phyloP scores from a whole-genome alignment of 2,797 vertebrate species.

The Lophotriccus pileatus region DNA sequence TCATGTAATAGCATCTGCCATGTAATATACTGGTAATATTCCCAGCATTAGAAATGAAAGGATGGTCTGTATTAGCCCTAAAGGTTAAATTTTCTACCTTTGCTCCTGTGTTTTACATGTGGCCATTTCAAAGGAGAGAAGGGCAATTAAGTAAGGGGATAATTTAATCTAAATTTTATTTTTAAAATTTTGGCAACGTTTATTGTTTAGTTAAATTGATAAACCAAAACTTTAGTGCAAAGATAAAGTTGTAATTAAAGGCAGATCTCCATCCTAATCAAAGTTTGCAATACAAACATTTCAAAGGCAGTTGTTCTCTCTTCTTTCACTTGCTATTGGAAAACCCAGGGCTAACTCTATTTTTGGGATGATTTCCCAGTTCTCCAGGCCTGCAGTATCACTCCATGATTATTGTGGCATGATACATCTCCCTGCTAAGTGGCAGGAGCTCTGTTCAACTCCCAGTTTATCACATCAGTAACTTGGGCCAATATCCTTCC shows the following conservation, averaged over 20 bases:
- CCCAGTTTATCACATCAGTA: not conserved
- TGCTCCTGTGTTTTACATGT: not conserved
- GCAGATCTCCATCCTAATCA: not conserved
- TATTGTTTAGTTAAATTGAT: not conserved
- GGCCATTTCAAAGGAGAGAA: not conserved
- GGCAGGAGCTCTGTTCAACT: not conserved
- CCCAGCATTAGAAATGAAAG: not conserved
- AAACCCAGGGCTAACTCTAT: not conserved
- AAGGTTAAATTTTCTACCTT: not conserved
- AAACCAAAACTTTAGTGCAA: not conserved
- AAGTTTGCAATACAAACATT: not conserved
- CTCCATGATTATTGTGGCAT: not conserved
- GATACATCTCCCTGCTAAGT: not conserved
- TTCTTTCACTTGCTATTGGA: not conserved
- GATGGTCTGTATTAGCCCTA: not conserved
- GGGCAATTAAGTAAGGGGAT: not conserved
- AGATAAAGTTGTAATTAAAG: not conserved
- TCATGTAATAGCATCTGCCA: not conserved
- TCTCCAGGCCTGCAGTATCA: not conserved
- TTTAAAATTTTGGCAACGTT: not conserved
- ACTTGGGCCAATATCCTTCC: not conserved
- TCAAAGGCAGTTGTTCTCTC: not conserved
- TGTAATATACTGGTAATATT: not conserved
- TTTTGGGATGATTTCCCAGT: not conserved
- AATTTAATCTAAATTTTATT: not conserved